A percentile compares a stretch with the other conserved stretches of the same genome.
Conservation (phyloP, 2,888 invertebrate genomes). For the Drosophila barbarae region DNA sequence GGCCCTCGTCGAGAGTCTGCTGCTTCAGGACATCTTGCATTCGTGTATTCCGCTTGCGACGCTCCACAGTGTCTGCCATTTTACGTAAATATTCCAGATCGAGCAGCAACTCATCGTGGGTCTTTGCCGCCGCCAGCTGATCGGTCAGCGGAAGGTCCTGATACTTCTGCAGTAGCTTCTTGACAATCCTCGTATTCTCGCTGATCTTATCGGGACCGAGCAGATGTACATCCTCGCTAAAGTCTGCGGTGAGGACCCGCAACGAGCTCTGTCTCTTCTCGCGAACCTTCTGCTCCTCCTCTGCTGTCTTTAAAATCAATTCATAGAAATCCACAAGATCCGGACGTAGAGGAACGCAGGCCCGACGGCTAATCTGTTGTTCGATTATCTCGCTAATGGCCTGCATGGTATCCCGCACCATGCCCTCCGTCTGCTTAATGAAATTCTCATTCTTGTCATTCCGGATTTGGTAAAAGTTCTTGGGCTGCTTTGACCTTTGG, state of each 20-base stretch:
- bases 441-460: conserved; percentile 52
- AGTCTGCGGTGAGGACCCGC: conserved; percentile 36
- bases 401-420: conserved; percentile 72
- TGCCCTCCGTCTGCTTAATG: conserved; percentile 64
- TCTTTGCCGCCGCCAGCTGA: conserved; percentile 55
- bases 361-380: conserved; percentile 66
- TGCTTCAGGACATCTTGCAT: conserved; percentile 35
- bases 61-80: conserved; percentile 52
- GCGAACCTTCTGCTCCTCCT: conserved; percentile 62
- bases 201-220: conserved; percentile 62
- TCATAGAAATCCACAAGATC: conserved; percentile 76
- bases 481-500: conserved; percentile 12
- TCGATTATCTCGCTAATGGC: conserved; percentile 76
- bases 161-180: conserved; percentile 75
- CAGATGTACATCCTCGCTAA: conserved; percentile 44
- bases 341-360: conserved; percentile 73
- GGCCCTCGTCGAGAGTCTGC: neutral
- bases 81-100: conserved; percentile 64
- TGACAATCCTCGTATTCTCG: conserved; percentile 71
- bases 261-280: conserved; percentile 61
- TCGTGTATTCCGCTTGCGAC: conserved; percentile 45
- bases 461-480: conserved; percentile 60
- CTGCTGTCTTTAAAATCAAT: conserved; percentile 60
- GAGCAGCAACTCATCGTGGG: conserved; percentile 69
- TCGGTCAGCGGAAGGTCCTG: conserved; percentile 71